Base-by-base conservation (phyloP, 2,797 vertebrate genomes). In the Mareca penelope region DNA sequence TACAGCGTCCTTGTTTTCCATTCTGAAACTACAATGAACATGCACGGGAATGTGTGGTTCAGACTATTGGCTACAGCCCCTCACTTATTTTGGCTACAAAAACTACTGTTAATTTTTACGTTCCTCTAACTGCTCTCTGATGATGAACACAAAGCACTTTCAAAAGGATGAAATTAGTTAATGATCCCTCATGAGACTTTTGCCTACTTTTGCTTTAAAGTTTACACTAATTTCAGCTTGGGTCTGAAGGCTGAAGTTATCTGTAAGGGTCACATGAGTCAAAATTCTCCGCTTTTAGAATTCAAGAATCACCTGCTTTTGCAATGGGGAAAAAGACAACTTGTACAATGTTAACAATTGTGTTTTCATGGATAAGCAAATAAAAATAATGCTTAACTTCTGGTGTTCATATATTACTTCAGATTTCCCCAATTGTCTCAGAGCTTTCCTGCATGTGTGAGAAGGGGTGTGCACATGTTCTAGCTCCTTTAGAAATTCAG, bases 81-180 rank as follows among this genome's bases (percentile, higher is more conserved):
- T 92, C 81, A 76, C 63, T 88, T 92, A 83, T 81, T 95, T 95
- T 93, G 89, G 76, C 81, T 93, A 78, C 69, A 94, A 61, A 88
- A 77, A 31, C 28, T 53, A 22, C 61, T 75, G 44, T 87, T 92
- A 95, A 85, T 96, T 94, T 61, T 72, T 93, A 61, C 79, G 72
- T 92, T 91, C 71, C 64, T 96, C 46, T 73, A 42, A 28, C 31
- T 77, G 59, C 78, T 88, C 84, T 40, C n/a, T 26, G 10, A 33
- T 86, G 79, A 48, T 73, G 64, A 95, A 67, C 28, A 40, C 52
- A 90, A 92, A 80, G 44, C 48, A 67, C 53, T 92, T 71, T 59
- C 50, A 95, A 94, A 92, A 93, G 64, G 61, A 85, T 76, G 35
- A 92, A 80, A 94, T 95, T 89, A 90, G 83, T 92, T 95, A 91